Base-by-base conservation (phyloP, 2,888 invertebrate species). In the Ctena decussata region DNA sequence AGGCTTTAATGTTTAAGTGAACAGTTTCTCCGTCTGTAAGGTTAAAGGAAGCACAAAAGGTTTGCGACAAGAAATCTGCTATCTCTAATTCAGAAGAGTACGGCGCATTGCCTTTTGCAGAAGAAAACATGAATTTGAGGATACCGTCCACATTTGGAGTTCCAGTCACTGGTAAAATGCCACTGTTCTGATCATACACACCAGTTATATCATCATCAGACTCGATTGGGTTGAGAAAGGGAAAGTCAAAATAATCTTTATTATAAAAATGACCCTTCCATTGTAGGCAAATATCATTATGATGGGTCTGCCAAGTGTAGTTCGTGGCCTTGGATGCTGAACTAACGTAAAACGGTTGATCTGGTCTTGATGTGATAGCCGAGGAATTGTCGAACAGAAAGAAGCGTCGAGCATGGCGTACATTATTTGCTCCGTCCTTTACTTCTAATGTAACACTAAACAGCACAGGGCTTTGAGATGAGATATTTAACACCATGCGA, bases 91-190 rank as follows among this genome's bases (percentile, higher is more conserved):
- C 21, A 46, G 11, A 3, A 8, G n/a, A 44, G 37, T 21, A n/a
- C 37, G n/a, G 27, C 27, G 0, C 49, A 79, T 44, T 30, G 32
- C 21, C 77, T 70, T 30, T 5, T 49, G 41, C 35, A 44, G 86
- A 76, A 12, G 37, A 71, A 71, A 76, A 87, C 18, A 71, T 71
- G 70, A 82, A 91, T 18, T 72, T 49, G 2, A 76, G 72, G 3
- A 92, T 80, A 0, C 92, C 92, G 18, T 85, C 37, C 0, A 91
- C 82, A 53, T 91, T 89, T 71, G 65, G 57, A 0, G 90, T 92
- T 18, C 92, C 92, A 21, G 53, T 44, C 5, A 86, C 73, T 3
- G 92, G 85, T 21, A 92, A 70, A 6, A 46, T 5, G n/a, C 89
- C 90, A 21, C 77, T 70, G 30, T 44, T 80, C 53, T 92, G 90